These are phyloP conservation scores for Procavia capensis DNA, from an alignment of 2,113 vertebrate genomes.

Conservation along the genomic window DNA sequence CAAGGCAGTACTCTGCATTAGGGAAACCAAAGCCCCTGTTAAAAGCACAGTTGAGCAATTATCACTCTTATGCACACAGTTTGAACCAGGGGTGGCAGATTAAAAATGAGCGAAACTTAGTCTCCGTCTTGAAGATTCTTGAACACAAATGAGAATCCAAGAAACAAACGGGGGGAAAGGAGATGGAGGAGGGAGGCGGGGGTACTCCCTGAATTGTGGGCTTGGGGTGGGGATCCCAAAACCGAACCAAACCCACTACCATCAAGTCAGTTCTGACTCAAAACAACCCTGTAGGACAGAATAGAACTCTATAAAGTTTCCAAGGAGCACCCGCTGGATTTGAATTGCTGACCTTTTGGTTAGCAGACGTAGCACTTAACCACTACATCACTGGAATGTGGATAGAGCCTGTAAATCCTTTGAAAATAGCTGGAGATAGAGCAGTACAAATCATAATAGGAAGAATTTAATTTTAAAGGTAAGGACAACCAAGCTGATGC, in stretches of 20 bases:
- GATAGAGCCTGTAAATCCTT: not conserved
- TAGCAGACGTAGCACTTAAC: no score
- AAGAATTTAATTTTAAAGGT: not conserved
- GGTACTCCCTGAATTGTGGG: not conserved
- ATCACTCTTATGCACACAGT: rapidly evolving
- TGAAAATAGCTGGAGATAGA: not conserved
- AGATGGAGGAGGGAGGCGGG: not conserved
- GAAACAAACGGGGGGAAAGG: not conserved
- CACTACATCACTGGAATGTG: no score
- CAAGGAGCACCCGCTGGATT: no score
- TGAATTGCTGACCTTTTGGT: no score
- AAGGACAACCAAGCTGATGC: not conserved
- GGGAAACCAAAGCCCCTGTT: not conserved
- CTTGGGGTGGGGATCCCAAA: no score
- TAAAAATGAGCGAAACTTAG: not conserved
- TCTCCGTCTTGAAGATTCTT: not conserved
- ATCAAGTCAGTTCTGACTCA: no score
- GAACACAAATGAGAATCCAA: not conserved
- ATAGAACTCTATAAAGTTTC: no score
- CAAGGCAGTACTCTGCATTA: not conserved
- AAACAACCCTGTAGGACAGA: no score
- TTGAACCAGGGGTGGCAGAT: not conserved
- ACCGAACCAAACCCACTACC: no score
- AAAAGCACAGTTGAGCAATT: not conserved
- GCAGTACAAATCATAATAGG: not conserved